Evolutionary conservation across 1,140 invertebrate species (phyloP).

Genomic region (Bombus turneri): DNA sequence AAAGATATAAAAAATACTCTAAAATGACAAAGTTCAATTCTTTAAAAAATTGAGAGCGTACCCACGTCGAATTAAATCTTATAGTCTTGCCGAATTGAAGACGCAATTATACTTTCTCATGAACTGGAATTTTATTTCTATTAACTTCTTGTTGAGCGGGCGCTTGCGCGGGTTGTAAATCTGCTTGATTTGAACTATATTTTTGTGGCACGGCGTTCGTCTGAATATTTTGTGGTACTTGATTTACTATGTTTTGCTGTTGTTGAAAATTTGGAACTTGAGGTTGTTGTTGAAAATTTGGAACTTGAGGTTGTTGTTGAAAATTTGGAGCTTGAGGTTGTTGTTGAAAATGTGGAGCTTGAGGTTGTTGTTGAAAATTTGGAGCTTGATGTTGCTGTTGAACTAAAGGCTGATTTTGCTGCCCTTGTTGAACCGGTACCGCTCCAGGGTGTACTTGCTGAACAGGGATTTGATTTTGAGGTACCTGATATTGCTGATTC

Average conservation of each 20-base stretch:
- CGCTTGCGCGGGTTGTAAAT: constrained; percentile 20
- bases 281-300: constrained; percentile 3
- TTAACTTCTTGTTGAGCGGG: constrained; percentile 28
- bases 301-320: neutral
- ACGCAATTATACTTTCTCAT: constrained; percentile 51
- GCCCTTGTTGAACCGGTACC: constrained; percentile 25
- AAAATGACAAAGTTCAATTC: neutral
- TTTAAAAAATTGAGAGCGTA: neutral
- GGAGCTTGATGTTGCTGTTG: neutral
- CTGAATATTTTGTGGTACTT: constrained; percentile 56
- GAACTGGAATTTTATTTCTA: constrained; percentile 56
- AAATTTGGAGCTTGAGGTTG: neutral
- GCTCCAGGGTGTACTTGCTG: constrained; percentile 27
- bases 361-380: neutral
- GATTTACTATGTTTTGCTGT: constrained; percentile 46
- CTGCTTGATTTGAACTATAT: constrained; percentile 5
- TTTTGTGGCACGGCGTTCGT: constrained; percentile 36
- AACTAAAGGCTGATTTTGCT: constrained; percentile 6
- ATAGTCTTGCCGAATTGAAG: neutral
- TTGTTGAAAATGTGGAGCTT: neutral
- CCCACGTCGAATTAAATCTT: too few relatives aligned
- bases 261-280: constrained; percentile 19
- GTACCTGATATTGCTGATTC: constrained; percentile 68
- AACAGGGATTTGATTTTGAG: constrained; percentile 67
- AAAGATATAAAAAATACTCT: neutral